Evolutionary conservation across 2,888 invertebrate genomes (phyloP).

Genomic region (Tryphoninae sp.): DNA sequence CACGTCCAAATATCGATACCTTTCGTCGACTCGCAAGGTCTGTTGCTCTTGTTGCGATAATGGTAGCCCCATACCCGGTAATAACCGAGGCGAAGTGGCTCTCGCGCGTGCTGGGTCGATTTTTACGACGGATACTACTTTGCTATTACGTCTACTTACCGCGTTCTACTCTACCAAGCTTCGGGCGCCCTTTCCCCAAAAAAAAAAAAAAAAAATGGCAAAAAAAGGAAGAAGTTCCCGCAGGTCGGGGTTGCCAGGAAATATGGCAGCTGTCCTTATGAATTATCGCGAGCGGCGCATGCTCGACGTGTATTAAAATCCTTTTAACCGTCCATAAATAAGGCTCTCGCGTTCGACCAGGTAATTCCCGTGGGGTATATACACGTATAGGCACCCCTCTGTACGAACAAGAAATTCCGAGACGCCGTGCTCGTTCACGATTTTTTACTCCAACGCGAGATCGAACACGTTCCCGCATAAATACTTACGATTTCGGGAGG

Average conservation of each 20-base stretch:
- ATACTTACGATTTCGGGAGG: not conserved
- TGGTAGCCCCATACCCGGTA: slow-evolving; percentile 20
- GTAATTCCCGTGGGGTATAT: slow-evolving; percentile 73
- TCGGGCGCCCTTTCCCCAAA: slow-evolving; percentile 2
- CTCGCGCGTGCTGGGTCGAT: slow-evolving; percentile 39
- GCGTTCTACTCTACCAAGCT: slow-evolving; percentile 16
- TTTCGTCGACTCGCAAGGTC: not conserved
- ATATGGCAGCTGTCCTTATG: slow-evolving; percentile 71
- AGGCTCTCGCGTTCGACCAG: slow-evolving; percentile 66
- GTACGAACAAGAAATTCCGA: slow-evolving; percentile 54
- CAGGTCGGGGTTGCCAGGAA: slow-evolving; percentile 54
- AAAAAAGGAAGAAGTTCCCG: slow-evolving; percentile 30
- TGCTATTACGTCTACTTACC: slow-evolving; percentile 54
- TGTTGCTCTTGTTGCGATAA: slow-evolving; percentile 27
- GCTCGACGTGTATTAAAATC: slow-evolving; percentile 76
- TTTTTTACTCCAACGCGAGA: slow-evolving; percentile 21
- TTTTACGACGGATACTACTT: slow-evolving; percentile 55
- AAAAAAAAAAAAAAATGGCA: slow-evolving; percentile 14
- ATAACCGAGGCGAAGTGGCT: slow-evolving; percentile 6
- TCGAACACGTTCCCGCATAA: not conserved
- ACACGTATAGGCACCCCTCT: slow-evolving; percentile 36
- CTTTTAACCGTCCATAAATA: slow-evolving; percentile 78
- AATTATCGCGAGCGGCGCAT: slow-evolving; percentile 70
- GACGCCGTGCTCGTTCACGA: not conserved
- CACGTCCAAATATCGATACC: not conserved